Conservation (phyloP, 2,797 vertebrate species). For the Hippopotamyrus pictus region DNA sequence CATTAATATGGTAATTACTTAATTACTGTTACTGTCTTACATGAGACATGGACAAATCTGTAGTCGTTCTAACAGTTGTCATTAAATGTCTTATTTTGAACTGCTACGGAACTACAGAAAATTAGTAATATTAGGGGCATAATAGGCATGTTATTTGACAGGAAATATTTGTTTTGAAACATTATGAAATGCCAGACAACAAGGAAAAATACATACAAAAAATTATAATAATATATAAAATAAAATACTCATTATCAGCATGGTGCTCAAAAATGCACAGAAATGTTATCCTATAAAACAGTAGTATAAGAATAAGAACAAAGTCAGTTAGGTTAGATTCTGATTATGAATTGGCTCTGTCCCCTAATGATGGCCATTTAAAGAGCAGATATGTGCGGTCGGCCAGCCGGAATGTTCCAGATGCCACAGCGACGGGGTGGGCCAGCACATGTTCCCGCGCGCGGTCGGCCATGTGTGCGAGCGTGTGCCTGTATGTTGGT, state of each 20-base stretch:
- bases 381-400: neutral
- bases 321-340: neutral
- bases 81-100: neutral
- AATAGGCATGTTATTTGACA: neutral
- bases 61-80: neutral
- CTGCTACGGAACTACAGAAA: neutral
- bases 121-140: neutral
- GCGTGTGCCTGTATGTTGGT: slow-evolving; percentile 15
- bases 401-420: neutral
- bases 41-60: neutral
- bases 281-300: neutral
- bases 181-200: neutral
- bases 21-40: neutral
- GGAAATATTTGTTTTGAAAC: neutral
- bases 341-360: neutral
- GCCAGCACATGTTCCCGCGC: slow-evolving; percentile 22
- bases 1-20: neutral
- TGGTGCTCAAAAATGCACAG: neutral
- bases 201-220: neutral
- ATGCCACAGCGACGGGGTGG: slow-evolving; percentile 42
- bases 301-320: neutral
- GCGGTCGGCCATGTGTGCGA: neutral
- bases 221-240: neutral
- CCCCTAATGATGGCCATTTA: neutral
- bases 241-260: neutral